Conservation (phyloP, 2,113 vertebrate species). For the Nyctibius bracteatus region DNA sequence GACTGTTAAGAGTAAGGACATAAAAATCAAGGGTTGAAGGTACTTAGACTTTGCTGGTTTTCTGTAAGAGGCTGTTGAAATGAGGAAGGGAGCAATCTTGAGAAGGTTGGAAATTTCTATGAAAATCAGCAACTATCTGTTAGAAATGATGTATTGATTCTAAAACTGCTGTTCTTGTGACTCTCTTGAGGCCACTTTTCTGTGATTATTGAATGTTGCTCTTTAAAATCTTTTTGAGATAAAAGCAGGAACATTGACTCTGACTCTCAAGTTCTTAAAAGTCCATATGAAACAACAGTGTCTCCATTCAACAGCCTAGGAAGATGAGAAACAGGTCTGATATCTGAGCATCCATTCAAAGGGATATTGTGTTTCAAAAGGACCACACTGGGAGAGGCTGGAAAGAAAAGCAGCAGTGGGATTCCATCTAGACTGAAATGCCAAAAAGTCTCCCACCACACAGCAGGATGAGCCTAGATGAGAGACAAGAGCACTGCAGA, state of each 20-base stretch:
- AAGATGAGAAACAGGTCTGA: background rate
- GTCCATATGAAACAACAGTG: background rate
- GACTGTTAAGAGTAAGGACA: background rate
- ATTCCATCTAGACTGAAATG: background rate
- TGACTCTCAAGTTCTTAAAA: background rate
- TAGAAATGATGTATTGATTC: background rate
- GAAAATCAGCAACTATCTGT: accelerated
- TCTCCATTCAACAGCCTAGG: background rate
- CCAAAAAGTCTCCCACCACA: background rate
- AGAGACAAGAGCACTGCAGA: background rate
- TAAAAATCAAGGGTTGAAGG: background rate
- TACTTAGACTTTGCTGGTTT: background rate
- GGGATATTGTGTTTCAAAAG: background rate
- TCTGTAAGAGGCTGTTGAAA: background rate
- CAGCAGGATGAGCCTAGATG: background rate
- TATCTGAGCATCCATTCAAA: background rate
- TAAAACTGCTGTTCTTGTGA: background rate
- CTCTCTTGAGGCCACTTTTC: background rate
- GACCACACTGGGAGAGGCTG: background rate
- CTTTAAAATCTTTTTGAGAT: background rate
- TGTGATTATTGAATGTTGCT: background rate
- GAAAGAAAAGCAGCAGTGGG: background rate
- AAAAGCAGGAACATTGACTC: background rate
- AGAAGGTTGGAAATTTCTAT: background rate
- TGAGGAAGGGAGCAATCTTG: background rate